Percentiles rank a stretch among this genome's conserved stretches.
These are phyloP conservation scores for Clinocottus analis DNA, from an alignment of 2,113 vertebrate genomes.

Conservation along the genomic window DNA sequence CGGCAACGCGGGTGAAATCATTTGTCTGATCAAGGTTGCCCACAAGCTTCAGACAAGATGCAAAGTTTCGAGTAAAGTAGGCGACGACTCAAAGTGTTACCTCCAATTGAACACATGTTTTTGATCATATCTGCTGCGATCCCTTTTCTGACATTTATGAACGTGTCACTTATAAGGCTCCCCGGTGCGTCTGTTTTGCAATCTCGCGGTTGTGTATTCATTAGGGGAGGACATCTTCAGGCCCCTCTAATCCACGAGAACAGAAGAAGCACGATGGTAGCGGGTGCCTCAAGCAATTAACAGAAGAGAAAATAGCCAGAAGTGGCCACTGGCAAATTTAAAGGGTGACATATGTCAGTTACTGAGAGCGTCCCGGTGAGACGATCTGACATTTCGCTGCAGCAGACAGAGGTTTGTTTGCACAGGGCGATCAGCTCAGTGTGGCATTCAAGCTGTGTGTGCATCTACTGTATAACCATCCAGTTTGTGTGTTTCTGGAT, in stretches of 20 bases:
- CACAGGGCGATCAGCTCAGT: no score
- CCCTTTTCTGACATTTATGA: constrained; percentile 44
- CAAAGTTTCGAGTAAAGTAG: not conserved
- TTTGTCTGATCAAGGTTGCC: constrained; percentile 69
- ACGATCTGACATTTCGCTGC: constrained; percentile 70
- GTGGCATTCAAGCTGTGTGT: no score
- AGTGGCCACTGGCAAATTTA: constrained; percentile 61
- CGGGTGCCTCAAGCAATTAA: constrained; percentile 59
- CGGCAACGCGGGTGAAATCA: constrained; percentile 53
- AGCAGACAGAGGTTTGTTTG: constrained; percentile 45
- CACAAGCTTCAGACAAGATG: constrained; percentile 36
- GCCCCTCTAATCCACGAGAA: constrained; percentile 41
- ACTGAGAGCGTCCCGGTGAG: constrained; percentile 57
- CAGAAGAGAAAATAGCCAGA: constrained; percentile 55
- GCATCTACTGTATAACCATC: no score
- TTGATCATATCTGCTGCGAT: not conserved
- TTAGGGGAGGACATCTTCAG: constrained; percentile 33
- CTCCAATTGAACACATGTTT: not conserved
- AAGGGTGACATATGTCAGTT: constrained; percentile 73
- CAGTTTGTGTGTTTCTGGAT: not conserved
- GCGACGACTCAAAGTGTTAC: not conserved
- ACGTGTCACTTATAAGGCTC: constrained; percentile 36
- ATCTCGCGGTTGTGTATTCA: constrained; percentile 47
- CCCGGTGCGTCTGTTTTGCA: constrained; percentile 51
- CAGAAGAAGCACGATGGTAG: constrained; percentile 41